Conservation (phyloP, 2,888 invertebrate species). For the Cyrtodaria siliqua region DNA sequence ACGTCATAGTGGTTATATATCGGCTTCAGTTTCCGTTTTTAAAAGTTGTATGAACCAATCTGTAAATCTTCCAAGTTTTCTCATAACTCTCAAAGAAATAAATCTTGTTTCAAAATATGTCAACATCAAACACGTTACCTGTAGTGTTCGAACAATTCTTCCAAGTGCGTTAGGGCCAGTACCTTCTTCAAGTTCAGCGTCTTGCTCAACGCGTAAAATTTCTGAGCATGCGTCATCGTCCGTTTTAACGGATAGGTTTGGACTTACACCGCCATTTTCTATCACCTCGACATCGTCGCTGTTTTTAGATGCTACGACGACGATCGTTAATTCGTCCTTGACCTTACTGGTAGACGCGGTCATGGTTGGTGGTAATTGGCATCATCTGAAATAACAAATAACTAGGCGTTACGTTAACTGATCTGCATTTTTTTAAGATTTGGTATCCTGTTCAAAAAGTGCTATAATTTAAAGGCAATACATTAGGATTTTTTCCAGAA, state of each 20-base stretch:
- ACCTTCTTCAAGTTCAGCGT: constrained; percentile 67
- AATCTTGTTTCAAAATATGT: too few species aligned
- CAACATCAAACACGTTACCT: too few species aligned
- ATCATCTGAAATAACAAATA: constrained; percentile 21
- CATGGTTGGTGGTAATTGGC: constrained; percentile 15
- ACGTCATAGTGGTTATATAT: too few species aligned
- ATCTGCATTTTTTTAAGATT: too few species aligned
- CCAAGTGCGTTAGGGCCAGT: constrained; percentile 69
- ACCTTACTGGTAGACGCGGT: constrained; percentile 72
- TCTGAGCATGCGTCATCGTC: constrained; percentile 83
- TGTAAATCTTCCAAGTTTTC: too few species aligned
- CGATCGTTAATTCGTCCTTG: constrained; percentile 32
- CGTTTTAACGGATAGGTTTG: constrained; percentile 74
- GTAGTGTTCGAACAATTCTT: constrained; percentile 78
- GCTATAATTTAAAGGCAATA: too few species aligned
- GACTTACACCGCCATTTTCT: constrained; percentile 81
- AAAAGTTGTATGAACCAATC: too few species aligned
- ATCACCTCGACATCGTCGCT: constrained; percentile 73
- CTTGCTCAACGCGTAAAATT: constrained; percentile 81
- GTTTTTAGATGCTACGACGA: constrained; percentile 30
- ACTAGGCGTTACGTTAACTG: too few species aligned
- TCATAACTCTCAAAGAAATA: too few species aligned
- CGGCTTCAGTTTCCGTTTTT: too few species aligned
- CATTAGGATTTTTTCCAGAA: too few species aligned
- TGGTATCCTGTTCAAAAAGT: too few species aligned